Evolutionary conservation across 2,888 invertebrate genomes (phyloP).

Genomic region (Theretra japonica): DNA sequence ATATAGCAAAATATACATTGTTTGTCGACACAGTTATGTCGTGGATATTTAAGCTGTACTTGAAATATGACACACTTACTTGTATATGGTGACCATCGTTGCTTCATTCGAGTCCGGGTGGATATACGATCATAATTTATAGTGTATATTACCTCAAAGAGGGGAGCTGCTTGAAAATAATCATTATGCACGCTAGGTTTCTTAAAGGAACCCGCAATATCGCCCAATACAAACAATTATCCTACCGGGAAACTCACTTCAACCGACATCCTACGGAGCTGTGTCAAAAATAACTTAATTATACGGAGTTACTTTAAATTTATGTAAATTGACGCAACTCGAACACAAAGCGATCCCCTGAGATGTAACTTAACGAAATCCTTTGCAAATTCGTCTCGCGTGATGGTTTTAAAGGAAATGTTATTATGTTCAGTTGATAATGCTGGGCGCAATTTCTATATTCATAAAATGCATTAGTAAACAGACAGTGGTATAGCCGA

Average conservation of each 20-base stretch:
- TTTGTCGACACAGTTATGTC: no score
- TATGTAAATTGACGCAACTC: not conserved
- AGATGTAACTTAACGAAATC: not conserved
- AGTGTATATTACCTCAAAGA: no score
- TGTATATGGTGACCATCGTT: no score
- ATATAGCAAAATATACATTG: no score
- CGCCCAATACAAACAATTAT: not conserved
- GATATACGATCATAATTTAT: no score
- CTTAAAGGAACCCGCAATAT: not conserved
- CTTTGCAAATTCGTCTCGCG: not conserved
- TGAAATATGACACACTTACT: no score
- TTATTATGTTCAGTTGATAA: not conserved
- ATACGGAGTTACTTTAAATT: not conserved
- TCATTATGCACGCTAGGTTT: slow-evolving; percentile 16
- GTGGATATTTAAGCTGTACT: no score
- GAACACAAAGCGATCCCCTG: not conserved
- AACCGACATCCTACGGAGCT: slow-evolving; percentile 1
- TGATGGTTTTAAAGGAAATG: not conserved
- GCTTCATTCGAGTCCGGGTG: no score
- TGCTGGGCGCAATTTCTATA: not conserved
- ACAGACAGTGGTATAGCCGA: not conserved
- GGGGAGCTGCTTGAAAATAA: no score
- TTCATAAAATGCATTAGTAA: not conserved
- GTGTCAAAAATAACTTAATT: slow-evolving; percentile 4
- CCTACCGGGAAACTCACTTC: not conserved